Evolutionary conservation across 2,888 invertebrate species (phyloP), one percentile per base, ranked within the genome.

Genomic region (Laspeyria flexula): DNA sequence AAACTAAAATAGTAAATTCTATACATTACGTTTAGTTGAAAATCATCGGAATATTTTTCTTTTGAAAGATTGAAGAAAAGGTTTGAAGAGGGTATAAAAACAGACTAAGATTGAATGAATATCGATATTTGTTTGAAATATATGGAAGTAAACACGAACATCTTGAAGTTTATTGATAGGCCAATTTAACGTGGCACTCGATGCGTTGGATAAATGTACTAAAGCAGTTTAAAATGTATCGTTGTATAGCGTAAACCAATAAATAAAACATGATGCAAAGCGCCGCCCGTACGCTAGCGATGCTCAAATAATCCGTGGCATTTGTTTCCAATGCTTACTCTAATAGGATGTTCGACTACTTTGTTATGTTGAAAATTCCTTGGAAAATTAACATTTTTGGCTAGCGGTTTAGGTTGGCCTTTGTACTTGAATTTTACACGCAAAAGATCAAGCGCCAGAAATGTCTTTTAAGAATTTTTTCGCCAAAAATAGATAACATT

Each of bases 191-290:
- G 18, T 18, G 11, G 35, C 42, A 45, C 31, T 18, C 39, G 0
- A 27, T 15, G 13, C 40, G 12, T 33, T 6, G 21, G 35, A 31
- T 40, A 33, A 43, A 40, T 42, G 34, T 5, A n/a, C 21, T 25
- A 30, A 41, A 27, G 10, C 30, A 12, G 13, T 38, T 39, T 16
- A 41, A 23, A 29, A 23, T 43, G 33, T 38, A 49, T 34, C 40
- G 48, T 29, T 45, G 29, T 30, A 13, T 31, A 33, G 30, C 33
- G 11, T 47, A 15, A 18, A 27, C 37, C 39, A 9, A 39, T 49
- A 46, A 52, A 54, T 48, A 46, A 51, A 51, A 40, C 34, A 34
- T 11, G 23, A 52, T 49, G 42, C 43, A 50, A 49, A 55, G 43
- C 43, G 45, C 50, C 43, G 45, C 50, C 56, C 33, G 49, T 31